Percentiles rank a stretch among this genome's conserved stretches.
phyloP scores from a whole-genome alignment of 1,140 invertebrate species.

The Drosophila lacteicornis region DNA sequence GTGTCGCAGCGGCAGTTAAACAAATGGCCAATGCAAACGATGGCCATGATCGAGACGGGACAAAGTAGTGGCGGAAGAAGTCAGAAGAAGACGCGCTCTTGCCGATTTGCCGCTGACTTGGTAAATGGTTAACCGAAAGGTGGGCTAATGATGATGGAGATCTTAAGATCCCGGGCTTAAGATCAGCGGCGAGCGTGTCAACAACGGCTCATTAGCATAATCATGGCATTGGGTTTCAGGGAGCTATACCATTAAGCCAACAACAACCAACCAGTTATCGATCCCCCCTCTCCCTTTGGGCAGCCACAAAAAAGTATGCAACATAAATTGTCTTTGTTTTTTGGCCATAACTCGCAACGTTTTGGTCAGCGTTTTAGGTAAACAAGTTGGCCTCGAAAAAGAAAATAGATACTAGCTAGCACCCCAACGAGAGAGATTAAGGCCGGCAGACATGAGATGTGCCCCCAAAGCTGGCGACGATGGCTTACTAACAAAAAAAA shows the following conservation, averaged over 20 bases:
- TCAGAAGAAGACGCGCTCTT: slow-evolving; percentile 2
- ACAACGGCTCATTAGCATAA: slow-evolving; percentile 68
- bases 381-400: slow-evolving; percentile 45
- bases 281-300: background rate
- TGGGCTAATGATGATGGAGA: slow-evolving; percentile 50
- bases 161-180: slow-evolving; percentile 30
- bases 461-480: slow-evolving; percentile 33
- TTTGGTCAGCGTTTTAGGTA: slow-evolving; percentile 41
- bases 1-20: slow-evolving; percentile 71
- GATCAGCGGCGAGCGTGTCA: slow-evolving; percentile 54
- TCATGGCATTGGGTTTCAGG: slow-evolving; percentile 37
- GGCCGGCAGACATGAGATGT: slow-evolving; percentile 10
- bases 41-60: slow-evolving; percentile 48
- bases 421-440: slow-evolving; percentile 58
- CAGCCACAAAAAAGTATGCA: slow-evolving; percentile 67
- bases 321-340: slow-evolving; percentile 23
- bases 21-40: slow-evolving; percentile 64
- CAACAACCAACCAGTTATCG: slow-evolving; percentile 15
- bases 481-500: slow-evolving; percentile 34
- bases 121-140: slow-evolving; percentile 32
- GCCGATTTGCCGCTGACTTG: slow-evolving; percentile 34
- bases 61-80: slow-evolving; percentile 5
- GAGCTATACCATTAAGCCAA: slow-evolving; percentile 13
- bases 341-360: slow-evolving; percentile 28
- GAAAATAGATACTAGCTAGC: slow-evolving; percentile 30